Evolutionary conservation across 2,113 vertebrate species (phyloP).

Genomic region (Morphnarchus princeps): DNA sequence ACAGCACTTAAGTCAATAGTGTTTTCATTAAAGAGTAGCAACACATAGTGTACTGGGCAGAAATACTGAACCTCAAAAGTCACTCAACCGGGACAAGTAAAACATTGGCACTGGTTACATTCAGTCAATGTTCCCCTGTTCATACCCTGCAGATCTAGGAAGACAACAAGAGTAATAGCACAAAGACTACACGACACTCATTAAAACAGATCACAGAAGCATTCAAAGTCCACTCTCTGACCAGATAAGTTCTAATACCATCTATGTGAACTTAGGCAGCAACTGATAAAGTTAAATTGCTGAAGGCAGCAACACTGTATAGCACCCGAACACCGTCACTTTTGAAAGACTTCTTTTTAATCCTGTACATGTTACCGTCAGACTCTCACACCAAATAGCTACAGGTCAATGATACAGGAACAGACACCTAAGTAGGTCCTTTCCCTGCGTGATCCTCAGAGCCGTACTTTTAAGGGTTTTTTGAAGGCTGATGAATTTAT

Average conservation of each 20-base stretch:
- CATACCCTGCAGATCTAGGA: neutral
- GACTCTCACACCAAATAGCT: neutral
- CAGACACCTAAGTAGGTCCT: neutral
- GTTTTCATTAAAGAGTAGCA: neutral
- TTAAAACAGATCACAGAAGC: neutral
- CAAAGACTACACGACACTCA: neutral
- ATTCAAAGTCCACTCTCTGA: neutral
- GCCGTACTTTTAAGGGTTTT: neutral
- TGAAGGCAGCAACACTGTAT: neutral
- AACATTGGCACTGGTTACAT: neutral
- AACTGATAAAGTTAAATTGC: neutral
- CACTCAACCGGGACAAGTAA: neutral
- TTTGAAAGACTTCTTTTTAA: too few species aligned
- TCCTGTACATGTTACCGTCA: fast-evolving
- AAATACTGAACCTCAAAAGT: neutral
- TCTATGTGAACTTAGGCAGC: neutral
- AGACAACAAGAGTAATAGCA: neutral
- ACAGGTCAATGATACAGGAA: fast-evolving
- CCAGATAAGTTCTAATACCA: neutral
- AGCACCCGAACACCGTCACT: fast-evolving
- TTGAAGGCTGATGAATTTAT: neutral
- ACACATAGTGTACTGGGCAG: fast-evolving
- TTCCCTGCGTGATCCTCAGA: neutral
- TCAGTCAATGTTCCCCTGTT: neutral
- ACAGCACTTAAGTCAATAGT: neutral